These are phyloP conservation scores for Brachionus rubens DNA, from an alignment of 1,140 invertebrate species.

Conservation along the genomic window DNA sequence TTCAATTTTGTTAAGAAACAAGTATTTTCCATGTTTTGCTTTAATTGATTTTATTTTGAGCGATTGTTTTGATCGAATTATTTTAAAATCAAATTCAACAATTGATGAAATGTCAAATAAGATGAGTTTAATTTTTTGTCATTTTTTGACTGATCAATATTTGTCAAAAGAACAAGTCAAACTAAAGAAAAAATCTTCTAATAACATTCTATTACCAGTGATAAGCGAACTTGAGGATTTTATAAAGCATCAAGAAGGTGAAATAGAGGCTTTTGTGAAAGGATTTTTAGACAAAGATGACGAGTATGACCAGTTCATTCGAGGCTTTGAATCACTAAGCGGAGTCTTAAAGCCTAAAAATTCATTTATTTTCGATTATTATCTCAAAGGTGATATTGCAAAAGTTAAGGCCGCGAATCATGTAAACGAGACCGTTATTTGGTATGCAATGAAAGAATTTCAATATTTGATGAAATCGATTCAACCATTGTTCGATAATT, in stretches of 20 bases:
- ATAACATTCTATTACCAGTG: too few species aligned
- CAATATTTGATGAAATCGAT: not conserved
- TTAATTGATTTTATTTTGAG: slow-evolving; percentile 14
- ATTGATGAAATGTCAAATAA: not conserved
- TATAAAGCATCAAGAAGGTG: too few species aligned
- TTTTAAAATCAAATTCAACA: not conserved
- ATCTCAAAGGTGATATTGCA: not conserved
- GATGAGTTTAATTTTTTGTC: not conserved
- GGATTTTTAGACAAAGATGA: too few species aligned
- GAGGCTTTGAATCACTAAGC: too few species aligned
- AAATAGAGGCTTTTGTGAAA: too few species aligned
- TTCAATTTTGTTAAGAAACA: slow-evolving; percentile 14
- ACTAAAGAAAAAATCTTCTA: not conserved
- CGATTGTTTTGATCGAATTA: not conserved
- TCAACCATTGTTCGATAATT: not conserved
- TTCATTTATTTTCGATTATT: slow-evolving; percentile 13
- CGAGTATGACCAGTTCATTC: too few species aligned
- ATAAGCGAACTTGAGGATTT: too few species aligned
- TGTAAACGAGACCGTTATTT: not conserved
- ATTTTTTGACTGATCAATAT: not conserved
- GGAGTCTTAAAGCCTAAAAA: not conserved
- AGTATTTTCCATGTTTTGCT: not conserved
- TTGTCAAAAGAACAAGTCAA: not conserved
- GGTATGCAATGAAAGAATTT: not conserved
- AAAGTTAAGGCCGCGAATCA: not conserved